phyloP scores from a whole-genome alignment of 2,113 vertebrate genomes.

The Cavia aperea region DNA sequence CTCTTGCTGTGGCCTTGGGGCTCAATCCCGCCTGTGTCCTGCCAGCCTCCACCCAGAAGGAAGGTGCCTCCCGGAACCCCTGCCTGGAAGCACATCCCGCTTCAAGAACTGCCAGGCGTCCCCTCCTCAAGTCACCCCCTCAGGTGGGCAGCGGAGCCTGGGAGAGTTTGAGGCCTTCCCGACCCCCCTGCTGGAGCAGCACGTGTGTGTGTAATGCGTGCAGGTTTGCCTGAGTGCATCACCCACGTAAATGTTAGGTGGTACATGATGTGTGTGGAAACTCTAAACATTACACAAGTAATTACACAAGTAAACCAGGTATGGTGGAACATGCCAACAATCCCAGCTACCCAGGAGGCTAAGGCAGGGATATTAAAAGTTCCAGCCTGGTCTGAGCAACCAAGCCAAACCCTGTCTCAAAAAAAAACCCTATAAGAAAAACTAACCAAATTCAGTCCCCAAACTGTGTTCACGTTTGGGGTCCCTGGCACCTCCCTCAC shows the following conservation, averaged over 20 bases:
- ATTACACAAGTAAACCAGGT: not conserved
- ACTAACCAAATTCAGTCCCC: not conserved
- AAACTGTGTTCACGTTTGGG: not conserved
- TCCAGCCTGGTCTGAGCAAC: not conserved
- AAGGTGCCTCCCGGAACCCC: not conserved
- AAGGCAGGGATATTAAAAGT: not conserved
- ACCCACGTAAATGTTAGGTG: rapidly evolving
- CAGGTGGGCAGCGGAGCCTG: not conserved
- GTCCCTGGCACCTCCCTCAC: too few relatives aligned
- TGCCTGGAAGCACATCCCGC: not conserved
- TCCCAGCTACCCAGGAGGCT: not conserved
- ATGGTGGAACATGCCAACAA: not conserved
- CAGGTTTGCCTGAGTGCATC: not conserved
- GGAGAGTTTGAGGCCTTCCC: rapidly evolving
- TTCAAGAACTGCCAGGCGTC: not conserved
- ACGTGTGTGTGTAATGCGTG: rapidly evolving
- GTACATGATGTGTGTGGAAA: not conserved
- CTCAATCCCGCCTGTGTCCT: rapidly evolving
- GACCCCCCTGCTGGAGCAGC: too few relatives aligned
- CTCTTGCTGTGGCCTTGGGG: rapidly evolving
- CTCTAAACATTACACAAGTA: not conserved
- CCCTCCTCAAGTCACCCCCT: not conserved
- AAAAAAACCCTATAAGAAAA: not conserved
- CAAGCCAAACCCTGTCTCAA: not conserved
- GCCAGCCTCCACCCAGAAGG: not conserved